These are phyloP conservation scores for Oxycera nigricornis DNA, from an alignment of 2,888 invertebrate species.

Conservation along the genomic window DNA sequence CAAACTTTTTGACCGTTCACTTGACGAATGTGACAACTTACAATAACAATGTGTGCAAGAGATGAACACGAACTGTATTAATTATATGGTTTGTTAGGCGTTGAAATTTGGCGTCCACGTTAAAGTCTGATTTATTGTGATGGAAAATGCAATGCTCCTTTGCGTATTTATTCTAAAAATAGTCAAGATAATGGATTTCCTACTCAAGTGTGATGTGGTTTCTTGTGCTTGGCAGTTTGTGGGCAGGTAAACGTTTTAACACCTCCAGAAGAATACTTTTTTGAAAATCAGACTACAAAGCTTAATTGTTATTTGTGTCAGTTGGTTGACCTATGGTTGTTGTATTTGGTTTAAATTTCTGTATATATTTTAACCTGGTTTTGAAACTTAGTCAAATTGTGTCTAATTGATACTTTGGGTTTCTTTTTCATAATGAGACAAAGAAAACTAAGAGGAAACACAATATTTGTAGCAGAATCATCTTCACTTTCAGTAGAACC, in stretches of 20 bases:
- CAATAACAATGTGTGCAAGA: not conserved
- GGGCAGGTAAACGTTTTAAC: not conserved
- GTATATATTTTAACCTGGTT: too few relatives aligned
- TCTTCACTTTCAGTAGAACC: too few relatives aligned
- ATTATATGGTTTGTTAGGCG: conserved; percentile 25
- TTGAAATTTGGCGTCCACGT: not conserved
- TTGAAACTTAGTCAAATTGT: too few relatives aligned
- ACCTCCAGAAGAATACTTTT: not conserved
- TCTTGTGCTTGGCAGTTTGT: not conserved
- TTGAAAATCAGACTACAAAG: too few relatives aligned
- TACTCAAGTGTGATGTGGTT: not conserved
- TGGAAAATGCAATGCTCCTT: not conserved
- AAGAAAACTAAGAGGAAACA: too few relatives aligned
- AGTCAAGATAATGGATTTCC: not conserved
- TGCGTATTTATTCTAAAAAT: not conserved
- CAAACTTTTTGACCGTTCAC: not conserved
- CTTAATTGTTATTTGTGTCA: too few relatives aligned
- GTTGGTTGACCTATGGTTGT: too few relatives aligned
- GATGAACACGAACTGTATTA: conserved; percentile 7
- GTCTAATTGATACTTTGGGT: too few relatives aligned
- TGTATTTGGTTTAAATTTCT: too few relatives aligned
- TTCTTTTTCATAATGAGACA: too few relatives aligned
- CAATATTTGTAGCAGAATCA: too few relatives aligned
- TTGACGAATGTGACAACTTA: not conserved
- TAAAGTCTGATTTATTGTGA: not conserved